Evolutionary conservation across 2,888 invertebrate species (phyloP).

Genomic region (Bhutanitis thaidina): DNA sequence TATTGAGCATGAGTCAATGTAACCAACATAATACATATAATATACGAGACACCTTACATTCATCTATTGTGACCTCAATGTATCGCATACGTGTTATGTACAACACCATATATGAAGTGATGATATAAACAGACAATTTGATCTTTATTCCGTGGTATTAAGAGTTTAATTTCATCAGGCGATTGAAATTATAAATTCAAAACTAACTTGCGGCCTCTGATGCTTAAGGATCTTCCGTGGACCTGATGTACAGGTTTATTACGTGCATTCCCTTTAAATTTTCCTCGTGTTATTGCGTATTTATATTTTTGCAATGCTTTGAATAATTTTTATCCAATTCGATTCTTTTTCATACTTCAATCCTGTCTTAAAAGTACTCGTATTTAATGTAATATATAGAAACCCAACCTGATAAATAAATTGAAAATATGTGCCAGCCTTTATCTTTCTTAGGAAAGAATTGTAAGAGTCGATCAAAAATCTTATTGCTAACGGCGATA

Average conservation of each 20-base stretch:
- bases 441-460: too few species aligned
- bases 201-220: constrained; percentile 21
- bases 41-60: constrained; percentile 9
- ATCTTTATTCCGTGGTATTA: constrained; percentile 21
- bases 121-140: constrained; percentile 10
- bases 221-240: constrained; percentile 30
- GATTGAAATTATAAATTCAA: constrained; percentile 24
- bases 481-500: too few species aligned
- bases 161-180: constrained; percentile 14
- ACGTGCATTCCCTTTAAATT: constrained; percentile 5
- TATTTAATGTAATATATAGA: too few species aligned
- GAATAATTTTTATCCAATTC: too few species aligned
- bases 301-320: too few species aligned
- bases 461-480: too few species aligned
- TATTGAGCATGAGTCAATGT: constrained; percentile 1
- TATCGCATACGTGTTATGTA: constrained; percentile 15
- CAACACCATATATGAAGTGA: constrained; percentile 19
- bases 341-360: too few species aligned
- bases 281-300: neutral
- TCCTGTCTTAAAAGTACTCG: too few species aligned
- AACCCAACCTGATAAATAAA: too few species aligned
- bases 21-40: neutral
- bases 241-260: constrained; percentile 17
- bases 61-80: constrained; percentile 22
- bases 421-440: too few species aligned